Conservation (phyloP, 2,888 invertebrate genomes). For the Euclidia mi region DNA sequence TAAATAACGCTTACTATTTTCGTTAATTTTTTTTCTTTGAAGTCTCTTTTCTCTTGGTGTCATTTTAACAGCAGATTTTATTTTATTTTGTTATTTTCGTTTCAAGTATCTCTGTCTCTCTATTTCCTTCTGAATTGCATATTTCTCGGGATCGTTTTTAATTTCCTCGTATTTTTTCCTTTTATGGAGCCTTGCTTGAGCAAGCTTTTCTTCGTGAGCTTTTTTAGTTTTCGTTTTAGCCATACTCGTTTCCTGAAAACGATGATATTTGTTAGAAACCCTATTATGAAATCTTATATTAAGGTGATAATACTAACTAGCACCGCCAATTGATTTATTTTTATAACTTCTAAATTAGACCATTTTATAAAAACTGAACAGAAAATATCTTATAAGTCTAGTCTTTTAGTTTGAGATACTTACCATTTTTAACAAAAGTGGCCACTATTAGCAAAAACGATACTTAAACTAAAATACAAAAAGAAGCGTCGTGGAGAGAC, state of each 20-base stretch:
- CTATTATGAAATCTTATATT: constrained; percentile 1
- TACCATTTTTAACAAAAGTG: neutral
- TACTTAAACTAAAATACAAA: no score
- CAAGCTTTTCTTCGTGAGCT: constrained; percentile 22
- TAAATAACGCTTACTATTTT: neutral
- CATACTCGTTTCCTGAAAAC: constrained; percentile 18
- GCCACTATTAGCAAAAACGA: no score
- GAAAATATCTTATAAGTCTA: no score
- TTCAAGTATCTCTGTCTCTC: constrained; percentile 28
- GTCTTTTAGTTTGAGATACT: neutral
- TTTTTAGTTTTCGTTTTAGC: no score
- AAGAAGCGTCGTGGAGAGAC: no score
- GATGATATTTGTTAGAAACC: constrained; percentile 9
- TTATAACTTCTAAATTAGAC: no score
- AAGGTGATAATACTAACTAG: neutral
- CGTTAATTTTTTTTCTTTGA: constrained; percentile 34
- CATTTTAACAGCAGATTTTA: constrained; percentile 25
- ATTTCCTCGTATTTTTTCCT: neutral
- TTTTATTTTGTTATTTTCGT: constrained; percentile 28
- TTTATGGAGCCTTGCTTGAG: neutral
- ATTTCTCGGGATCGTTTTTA: constrained; percentile 15
- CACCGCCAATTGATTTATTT: no score
- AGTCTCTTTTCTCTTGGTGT: constrained; percentile 25
- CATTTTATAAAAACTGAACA: no score
- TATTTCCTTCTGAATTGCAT: constrained; percentile 28